Evolutionary conservation across 2,797 vertebrate species (phyloP).

Genomic region (Scleropages formosus): DNA sequence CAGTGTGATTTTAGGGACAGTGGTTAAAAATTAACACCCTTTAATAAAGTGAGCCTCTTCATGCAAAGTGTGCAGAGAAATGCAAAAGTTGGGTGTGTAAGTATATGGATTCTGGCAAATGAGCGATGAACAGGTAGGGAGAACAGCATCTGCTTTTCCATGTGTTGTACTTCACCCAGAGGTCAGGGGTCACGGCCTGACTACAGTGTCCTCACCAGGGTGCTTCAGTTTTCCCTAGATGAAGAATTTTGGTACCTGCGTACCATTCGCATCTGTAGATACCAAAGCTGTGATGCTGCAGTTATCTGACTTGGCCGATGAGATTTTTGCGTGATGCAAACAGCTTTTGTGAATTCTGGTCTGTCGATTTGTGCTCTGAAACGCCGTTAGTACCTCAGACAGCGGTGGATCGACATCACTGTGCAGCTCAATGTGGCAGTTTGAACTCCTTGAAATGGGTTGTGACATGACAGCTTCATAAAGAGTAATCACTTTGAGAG

Average conservation of each 20-base stretch:
- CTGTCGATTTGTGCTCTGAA: neutral
- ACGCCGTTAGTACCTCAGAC: neutral
- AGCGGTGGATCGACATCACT: neutral
- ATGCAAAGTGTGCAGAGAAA: slow-evolving; percentile 8
- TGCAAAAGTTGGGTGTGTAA: slow-evolving; percentile 20
- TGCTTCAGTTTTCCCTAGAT: no score
- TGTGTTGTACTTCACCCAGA: neutral
- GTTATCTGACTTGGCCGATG: no score
- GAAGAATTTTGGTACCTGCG: no score
- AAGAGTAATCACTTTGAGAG: neutral
- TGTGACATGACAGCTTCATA: neutral
- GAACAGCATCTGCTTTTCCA: neutral
- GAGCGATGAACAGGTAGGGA: neutral
- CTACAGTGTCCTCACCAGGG: no score
- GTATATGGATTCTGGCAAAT: slow-evolving; percentile 11
- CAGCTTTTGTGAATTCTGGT: neutral
- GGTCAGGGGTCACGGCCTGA: neutral
- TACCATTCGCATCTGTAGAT: no score
- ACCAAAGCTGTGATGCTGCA: no score
- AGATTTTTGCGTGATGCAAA: no score
- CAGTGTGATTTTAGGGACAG: neutral
- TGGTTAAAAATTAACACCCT: slow-evolving; percentile 26
- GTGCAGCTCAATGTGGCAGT: neutral
- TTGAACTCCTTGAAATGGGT: slow-evolving; percentile 1
- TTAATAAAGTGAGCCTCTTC: slow-evolving; percentile 22